phyloP scores from a whole-genome alignment of 2,113 vertebrate species.

The Craseonycteris thonglongyai region DNA sequence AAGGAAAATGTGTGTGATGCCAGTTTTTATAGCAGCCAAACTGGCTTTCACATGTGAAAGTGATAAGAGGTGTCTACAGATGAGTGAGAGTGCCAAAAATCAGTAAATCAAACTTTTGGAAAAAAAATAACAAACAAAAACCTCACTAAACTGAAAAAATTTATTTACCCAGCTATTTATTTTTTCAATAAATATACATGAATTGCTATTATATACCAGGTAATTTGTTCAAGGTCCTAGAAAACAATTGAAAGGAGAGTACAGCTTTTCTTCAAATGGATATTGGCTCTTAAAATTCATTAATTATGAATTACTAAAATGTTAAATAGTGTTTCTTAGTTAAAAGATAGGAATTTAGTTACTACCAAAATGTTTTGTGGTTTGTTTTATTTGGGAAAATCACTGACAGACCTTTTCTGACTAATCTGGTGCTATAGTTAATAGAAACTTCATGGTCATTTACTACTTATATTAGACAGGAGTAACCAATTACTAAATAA shows the following conservation, averaged over 20 bases:
- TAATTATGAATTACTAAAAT: neutral
- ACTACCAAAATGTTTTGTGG: neutral
- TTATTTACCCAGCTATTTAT: neutral
- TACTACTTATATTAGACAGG: neutral
- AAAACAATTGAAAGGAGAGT: neutral
- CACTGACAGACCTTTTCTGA: neutral
- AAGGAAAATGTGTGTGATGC: neutral
- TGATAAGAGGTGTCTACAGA: neutral
- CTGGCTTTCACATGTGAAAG: neutral
- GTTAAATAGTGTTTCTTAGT: neutral
- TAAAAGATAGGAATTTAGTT: constrained; percentile 1
- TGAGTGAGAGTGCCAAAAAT: neutral
- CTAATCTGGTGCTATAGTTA: neutral
- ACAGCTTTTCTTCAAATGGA: neutral
- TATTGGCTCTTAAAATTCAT: neutral
- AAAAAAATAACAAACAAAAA: neutral
- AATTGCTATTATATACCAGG: neutral
- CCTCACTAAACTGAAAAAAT: neutral
- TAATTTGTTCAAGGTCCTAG: neutral
- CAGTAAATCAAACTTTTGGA: neutral
- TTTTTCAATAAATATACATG: constrained; percentile 20
- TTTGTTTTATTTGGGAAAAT: neutral
- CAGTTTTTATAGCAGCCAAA: neutral
- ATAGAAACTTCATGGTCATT: neutral
- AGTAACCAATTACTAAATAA: neutral